Evolutionary conservation across 2,888 invertebrate genomes (phyloP), one percentile per base, ranked within the genome.

Genomic region (Dichetophora obliterata): DNA sequence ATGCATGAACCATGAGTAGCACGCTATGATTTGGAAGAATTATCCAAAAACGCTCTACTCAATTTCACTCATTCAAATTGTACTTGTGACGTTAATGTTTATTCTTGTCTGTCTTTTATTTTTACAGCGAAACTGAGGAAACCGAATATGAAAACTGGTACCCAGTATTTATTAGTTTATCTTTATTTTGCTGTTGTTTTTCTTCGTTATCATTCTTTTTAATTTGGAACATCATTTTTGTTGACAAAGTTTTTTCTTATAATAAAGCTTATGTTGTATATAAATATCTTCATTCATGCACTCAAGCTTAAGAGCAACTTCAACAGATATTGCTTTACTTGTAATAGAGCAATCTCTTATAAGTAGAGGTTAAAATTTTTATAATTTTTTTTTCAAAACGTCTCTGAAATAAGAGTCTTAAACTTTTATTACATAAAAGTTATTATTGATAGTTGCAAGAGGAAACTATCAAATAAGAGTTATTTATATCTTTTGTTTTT

Each of bases 81-180:
- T n/a, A 75, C 59, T 19, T 61, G 78, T 79, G 75, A 82, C 78
- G 83, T 63, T 63, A 63, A 63, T 84, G 77, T 82, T 74, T 85
- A 81, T 83, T 76, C 76, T 78, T 80, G 74, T 82, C 75, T 80
- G 77, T 80, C 80, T 83, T 78, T 77, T 75, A 81, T 85, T 82
- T 82, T 86, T 85, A 78, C 86, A 86, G 86, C 84, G 82, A 84
- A 80, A 76, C 71, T 82, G 84, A 81, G 75, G 85, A 81, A 73
- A 73, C 79, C 82, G 86, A 85, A 80, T 82, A 83, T 79, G 85
- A 82, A 76, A 78, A 80, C 82, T 83, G 86, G 86, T 86, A 86
- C 82, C 83, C 81, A 81, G 75, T 76, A 80, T 61, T 65, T 34
- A 50, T 75, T 52, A 22, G 43, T 27, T 54, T 50, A 19, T 43